These are phyloP conservation scores for Epizoanthus illoricatus DNA, from an alignment of 92 coral and sea anemone species.

Conservation along the genomic window DNA sequence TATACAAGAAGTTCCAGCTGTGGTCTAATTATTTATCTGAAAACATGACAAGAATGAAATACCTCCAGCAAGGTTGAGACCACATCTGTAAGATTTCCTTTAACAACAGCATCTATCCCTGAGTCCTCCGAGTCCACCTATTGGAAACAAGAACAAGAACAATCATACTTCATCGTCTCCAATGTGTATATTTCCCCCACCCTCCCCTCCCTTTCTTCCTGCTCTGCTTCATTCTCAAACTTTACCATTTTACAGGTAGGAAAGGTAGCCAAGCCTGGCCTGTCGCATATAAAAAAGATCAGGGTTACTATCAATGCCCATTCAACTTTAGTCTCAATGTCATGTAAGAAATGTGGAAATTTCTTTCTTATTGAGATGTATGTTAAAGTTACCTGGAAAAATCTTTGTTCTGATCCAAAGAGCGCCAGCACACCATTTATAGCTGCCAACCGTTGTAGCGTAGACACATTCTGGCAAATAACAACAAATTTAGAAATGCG, in stretches of 20 bases:
- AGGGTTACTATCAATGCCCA: no score
- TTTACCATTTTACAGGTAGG: no score
- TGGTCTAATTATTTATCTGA: no score
- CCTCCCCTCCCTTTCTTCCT: neutral
- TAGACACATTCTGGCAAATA: conserved; percentile 57
- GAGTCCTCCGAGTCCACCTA: conserved; percentile 27
- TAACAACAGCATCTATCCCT: conserved; percentile 16
- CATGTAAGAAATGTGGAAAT: no score
- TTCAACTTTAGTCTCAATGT: no score
- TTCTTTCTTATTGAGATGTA: no score
- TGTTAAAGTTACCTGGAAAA: conserved; percentile 55
- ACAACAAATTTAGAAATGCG: neutral
- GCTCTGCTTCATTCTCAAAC: neutral
- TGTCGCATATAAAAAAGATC: no score
- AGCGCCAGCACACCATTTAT: conserved; percentile 82
- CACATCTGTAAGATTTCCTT: conserved; percentile 38
- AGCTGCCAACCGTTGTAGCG: conserved; percentile 66
- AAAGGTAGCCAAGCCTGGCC: no score
- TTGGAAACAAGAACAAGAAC: neutral
- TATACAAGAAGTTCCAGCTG: no score
- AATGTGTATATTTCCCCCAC: neutral
- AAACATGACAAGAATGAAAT: no score
- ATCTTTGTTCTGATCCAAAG: conserved; percentile 76
- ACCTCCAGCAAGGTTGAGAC: neutral
- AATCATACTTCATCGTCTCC: neutral